A percentile compares a stretch with the other conserved stretches of the same genome.
Evolutionary conservation across 2,888 invertebrate genomes (phyloP).

Genomic region (Cheilosia variabilis): DNA sequence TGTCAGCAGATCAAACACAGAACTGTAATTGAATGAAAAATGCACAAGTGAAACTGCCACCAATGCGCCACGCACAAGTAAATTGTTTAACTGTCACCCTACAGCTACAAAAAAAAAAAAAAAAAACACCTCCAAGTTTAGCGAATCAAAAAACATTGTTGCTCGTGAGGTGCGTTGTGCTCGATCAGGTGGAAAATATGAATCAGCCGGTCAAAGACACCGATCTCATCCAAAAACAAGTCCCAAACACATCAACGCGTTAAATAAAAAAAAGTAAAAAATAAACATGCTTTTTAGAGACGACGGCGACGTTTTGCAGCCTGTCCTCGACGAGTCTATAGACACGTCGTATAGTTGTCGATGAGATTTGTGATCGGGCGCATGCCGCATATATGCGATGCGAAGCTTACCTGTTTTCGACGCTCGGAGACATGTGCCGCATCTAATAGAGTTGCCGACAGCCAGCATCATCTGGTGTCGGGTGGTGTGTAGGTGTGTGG

Average conservation of each 20-base stretch:
- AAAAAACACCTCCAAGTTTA: constrained; percentile 10
- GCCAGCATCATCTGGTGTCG: constrained; percentile 22
- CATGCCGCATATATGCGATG: background rate
- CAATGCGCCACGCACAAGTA: constrained; percentile 17
- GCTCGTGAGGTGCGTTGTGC: constrained; percentile 41
- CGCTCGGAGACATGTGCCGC: constrained; percentile 41
- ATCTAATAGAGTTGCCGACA: constrained; percentile 51
- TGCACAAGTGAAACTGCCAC: constrained; percentile 48
- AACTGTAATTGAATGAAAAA: constrained; percentile 41
- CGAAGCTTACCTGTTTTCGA: constrained; percentile 44
- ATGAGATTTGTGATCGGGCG: constrained; percentile 10
- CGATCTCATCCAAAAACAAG: constrained; percentile 46
- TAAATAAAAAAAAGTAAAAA: background rate
- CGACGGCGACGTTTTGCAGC: constrained; percentile 17
- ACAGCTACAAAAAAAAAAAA: background rate
- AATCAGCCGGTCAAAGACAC: constrained; percentile 75
- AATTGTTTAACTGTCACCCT: constrained; percentile 43
- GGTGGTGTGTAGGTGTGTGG: constrained; percentile 6
- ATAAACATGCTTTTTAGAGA: constrained; percentile 25
- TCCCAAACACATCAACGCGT: constrained; percentile 36
- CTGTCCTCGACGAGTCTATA: constrained; percentile 21
- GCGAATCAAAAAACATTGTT: constrained; percentile 19
- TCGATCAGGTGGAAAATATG: constrained; percentile 62
- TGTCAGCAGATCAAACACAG: constrained; percentile 61
- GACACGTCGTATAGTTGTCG: background rate